phyloP scores from a whole-genome alignment of 2,888 invertebrate genomes.

The Epinotia bilunana region DNA sequence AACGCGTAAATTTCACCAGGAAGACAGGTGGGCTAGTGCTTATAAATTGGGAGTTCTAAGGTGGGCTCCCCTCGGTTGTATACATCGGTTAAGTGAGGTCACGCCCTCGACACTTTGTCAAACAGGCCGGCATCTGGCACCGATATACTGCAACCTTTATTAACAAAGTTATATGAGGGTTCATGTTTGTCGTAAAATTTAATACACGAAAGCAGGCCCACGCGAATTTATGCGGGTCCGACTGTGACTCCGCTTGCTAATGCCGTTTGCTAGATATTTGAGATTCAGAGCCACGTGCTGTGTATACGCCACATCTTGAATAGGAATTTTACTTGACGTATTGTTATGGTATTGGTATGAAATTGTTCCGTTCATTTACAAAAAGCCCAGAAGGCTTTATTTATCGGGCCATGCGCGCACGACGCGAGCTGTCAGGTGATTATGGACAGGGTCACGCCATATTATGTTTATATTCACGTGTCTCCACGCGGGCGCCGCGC shows the following conservation, averaged over 20 bases:
- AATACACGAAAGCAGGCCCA: constrained; percentile 71
- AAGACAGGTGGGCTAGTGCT: constrained; percentile 32
- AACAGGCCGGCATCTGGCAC: constrained; percentile 62
- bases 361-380: too few species aligned
- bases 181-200: constrained; percentile 79
- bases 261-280: constrained; percentile 57
- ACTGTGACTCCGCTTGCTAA: constrained; percentile 55
- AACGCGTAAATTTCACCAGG: constrained; percentile 30
- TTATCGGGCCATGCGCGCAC: too few species aligned
- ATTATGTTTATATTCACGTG: too few species aligned
- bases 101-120: constrained; percentile 53
- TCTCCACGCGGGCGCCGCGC: too few species aligned
- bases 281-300: constrained; percentile 50
- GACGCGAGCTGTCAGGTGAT: too few species aligned
- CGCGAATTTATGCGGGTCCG: constrained; percentile 70
- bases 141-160: constrained; percentile 78
- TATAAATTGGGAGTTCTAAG: constrained; percentile 42
- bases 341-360: background rate
- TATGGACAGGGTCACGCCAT: too few species aligned
- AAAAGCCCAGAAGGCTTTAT: too few species aligned
- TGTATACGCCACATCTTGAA: background rate
- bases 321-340: background rate
- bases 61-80: constrained; percentile 34
- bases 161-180: constrained; percentile 81
- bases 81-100: constrained; percentile 45